Evolutionary conservation across 2,797 vertebrate species (phyloP).

Genomic region (Clarias platycephalus): DNA sequence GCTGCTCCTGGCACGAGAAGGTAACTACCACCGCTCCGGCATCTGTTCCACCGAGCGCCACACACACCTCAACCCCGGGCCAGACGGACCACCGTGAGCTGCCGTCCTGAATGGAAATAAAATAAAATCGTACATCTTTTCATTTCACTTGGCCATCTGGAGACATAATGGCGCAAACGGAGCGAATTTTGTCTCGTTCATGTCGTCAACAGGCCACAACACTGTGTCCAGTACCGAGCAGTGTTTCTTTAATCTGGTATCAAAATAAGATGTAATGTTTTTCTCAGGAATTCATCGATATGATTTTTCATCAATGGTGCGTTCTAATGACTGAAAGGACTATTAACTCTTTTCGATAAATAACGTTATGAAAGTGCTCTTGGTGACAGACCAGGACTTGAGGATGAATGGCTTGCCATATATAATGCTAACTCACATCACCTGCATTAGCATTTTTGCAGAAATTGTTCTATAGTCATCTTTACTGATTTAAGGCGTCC

Average conservation of each 20-base stretch:
- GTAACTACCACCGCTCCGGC: constrained; percentile 49
- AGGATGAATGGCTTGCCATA: background rate
- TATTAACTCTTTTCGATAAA: background rate
- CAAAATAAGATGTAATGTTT: background rate
- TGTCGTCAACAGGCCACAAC: background rate
- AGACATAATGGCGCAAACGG: background rate
- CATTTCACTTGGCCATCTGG: constrained; percentile 23
- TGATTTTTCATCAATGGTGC: background rate
- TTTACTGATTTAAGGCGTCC: constrained; percentile 21
- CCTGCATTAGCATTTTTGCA: constrained; percentile 9
- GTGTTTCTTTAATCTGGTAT: background rate
- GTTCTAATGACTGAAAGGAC: background rate
- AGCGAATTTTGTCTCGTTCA: background rate
- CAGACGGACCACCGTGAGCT: constrained; percentile 48
- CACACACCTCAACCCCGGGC: constrained; percentile 38
- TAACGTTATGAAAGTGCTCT: background rate
- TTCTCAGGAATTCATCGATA: background rate
- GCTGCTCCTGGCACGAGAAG: constrained; percentile 52
- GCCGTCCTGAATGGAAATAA: constrained; percentile 43
- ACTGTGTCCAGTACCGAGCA: background rate
- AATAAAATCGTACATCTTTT: constrained; percentile 21
- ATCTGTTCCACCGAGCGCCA: constrained; percentile 53
- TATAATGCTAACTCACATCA: background rate
- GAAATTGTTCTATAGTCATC: background rate
- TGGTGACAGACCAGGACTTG: background rate